These are phyloP conservation scores for Armadillidium nasatum DNA, from an alignment of 1,140 invertebrate species.

Conservation along the genomic window DNA sequence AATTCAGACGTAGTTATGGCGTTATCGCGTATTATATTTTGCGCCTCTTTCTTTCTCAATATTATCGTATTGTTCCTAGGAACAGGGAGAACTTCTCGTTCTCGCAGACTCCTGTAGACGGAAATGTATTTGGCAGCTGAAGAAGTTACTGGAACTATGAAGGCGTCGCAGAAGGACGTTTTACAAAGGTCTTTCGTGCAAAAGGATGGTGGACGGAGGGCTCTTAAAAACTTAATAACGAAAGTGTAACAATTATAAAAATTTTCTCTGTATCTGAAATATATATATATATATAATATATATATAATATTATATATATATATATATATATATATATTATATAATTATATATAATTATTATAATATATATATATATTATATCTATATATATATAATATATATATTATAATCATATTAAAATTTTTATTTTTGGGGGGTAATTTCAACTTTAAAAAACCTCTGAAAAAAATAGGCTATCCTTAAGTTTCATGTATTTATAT, in stretches of 20 bases:
- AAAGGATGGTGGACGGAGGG: conserved; percentile 49
- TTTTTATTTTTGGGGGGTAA: no score
- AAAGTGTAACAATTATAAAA: conserved; percentile 74
- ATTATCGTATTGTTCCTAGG: background rate
- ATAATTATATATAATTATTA: background rate
- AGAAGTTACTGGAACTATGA: conserved; percentile 67
- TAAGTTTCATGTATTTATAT: no score
- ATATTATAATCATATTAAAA: background rate
- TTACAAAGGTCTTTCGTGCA: conserved; percentile 46
- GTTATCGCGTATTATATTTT: background rate
- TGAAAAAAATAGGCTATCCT: no score
- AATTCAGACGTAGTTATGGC: background rate
- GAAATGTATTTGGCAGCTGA: conserved; percentile 75
- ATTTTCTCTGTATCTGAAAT: conserved; percentile 62
- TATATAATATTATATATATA: background rate
- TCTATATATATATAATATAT: conserved; percentile 2
- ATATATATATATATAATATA: background rate
- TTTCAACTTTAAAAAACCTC: no score
- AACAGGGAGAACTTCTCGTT: conserved; percentile 47
- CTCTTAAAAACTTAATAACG: conserved; percentile 66
- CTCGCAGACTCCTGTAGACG: conserved; percentile 61
- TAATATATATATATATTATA: conserved; percentile 15
- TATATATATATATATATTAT: background rate
- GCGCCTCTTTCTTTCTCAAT: background rate
- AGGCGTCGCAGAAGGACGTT: conserved; percentile 67